phyloP scores from a whole-genome alignment of 2,888 invertebrate genomes.

The Steromphala cineraria region DNA sequence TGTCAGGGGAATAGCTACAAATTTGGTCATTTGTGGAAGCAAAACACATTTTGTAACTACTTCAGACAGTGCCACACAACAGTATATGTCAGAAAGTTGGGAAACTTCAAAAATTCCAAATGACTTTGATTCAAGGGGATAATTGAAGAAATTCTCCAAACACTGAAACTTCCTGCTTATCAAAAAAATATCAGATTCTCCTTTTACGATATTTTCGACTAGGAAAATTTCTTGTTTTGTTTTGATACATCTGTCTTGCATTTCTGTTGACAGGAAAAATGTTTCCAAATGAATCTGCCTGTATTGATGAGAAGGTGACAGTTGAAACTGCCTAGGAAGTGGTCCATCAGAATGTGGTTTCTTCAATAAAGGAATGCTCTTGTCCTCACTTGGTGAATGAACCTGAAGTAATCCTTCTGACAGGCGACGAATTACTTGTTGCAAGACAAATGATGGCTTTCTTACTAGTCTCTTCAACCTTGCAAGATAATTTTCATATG shows the following conservation, averaged over 20 bases:
- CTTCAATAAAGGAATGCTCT: not conserved
- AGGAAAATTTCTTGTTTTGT: not conserved
- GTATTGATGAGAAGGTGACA: not conserved
- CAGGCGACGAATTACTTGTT: not conserved
- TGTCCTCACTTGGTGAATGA: not conserved
- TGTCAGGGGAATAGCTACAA: not conserved
- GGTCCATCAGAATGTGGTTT: not conserved
- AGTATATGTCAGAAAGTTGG: not conserved
- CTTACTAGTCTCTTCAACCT: not conserved
- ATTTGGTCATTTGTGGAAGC: not conserved
- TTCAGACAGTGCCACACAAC: not conserved
- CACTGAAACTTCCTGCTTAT: not conserved
- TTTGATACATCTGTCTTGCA: not conserved
- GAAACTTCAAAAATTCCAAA: not conserved
- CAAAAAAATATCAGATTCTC: not conserved
- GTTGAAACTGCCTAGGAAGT: not conserved
- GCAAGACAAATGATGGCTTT: not conserved
- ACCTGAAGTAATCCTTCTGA: not conserved
- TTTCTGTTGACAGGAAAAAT: not conserved
- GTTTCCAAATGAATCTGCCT: not conserved
- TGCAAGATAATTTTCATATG: slow-evolving; percentile 9
- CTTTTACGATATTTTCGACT: not conserved
- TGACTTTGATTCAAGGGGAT: not conserved
- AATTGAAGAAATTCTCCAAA: not conserved
- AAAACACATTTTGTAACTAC: not conserved